phyloP scores from a whole-genome alignment of 2,888 invertebrate genomes.

The Eretmocerus hayati region DNA sequence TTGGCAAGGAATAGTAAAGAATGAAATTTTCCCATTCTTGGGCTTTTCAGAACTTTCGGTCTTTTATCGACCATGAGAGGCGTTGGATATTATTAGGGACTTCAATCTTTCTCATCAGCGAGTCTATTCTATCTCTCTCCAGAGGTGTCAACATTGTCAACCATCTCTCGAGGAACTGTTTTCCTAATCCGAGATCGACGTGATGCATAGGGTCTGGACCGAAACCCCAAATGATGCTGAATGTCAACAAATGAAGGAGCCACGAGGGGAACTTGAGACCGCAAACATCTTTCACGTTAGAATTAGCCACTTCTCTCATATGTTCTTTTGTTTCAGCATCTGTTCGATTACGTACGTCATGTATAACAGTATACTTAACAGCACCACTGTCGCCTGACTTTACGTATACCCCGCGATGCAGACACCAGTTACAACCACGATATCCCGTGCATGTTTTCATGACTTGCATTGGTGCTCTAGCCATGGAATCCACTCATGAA shows the following conservation, averaged over 20 bases:
- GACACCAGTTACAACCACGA: conserved; percentile 1
- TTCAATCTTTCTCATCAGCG: background rate
- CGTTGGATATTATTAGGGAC: background rate
- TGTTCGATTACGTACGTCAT: too few relatives aligned
- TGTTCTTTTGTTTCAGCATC: background rate
- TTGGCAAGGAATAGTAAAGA: conserved; percentile 5
- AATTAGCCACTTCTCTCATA: background rate
- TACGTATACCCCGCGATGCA: background rate
- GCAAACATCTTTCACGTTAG: background rate
- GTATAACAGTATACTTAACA: too few relatives aligned
- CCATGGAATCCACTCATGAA: background rate
- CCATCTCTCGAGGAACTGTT: background rate
- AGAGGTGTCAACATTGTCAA: background rate
- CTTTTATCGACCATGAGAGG: background rate
- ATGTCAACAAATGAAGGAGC: background rate
- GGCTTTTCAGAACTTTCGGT: conserved; percentile 4
- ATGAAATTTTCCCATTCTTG: conserved; percentile 10
- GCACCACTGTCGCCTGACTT: too few relatives aligned
- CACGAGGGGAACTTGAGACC: background rate
- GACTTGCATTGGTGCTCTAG: background rate
- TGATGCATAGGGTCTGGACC: background rate
- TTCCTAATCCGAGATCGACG: background rate
- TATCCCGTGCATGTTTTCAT: background rate
- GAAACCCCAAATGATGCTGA: background rate
- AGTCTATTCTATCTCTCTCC: background rate